Percentiles rank a stretch among this genome's conserved stretches.
Evolutionary conservation across 2,888 invertebrate species (phyloP).

Genomic region (Harpalus rubripes): DNA sequence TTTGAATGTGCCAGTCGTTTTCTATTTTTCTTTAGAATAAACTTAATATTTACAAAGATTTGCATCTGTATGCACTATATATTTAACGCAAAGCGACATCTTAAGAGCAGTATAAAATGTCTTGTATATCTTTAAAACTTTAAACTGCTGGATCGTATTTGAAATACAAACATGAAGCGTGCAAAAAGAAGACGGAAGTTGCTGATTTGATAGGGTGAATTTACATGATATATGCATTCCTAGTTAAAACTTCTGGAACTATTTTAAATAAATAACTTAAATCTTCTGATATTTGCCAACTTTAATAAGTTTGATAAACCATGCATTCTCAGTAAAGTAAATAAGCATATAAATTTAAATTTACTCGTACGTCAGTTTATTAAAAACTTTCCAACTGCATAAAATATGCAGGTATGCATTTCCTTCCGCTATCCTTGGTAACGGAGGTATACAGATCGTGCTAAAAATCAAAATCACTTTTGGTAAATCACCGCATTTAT

Average conservation of each 20-base stretch:
- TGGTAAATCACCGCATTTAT: no score
- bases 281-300: slow-evolving; percentile 54
- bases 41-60: neutral
- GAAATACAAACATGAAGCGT: slow-evolving; percentile 2
- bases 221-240: slow-evolving; percentile 44
- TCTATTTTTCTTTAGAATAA: neutral
- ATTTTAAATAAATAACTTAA: slow-evolving; percentile 47
- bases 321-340: slow-evolving; percentile 39
- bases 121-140: neutral
- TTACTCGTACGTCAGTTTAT: slow-evolving; percentile 47
- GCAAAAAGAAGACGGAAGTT: slow-evolving; percentile 4
- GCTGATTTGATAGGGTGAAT: slow-evolving; percentile 18
- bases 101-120: neutral
- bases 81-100: neutral
- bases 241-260: slow-evolving; percentile 52
- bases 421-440: no score
- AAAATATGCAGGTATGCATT: slow-evolving; percentile 30
- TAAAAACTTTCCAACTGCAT: slow-evolving; percentile 31
- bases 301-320: slow-evolving; percentile 53
- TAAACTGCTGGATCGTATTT: neutral
- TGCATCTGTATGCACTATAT: neutral
- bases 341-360: slow-evolving; percentile 47
- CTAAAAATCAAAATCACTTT: no score
- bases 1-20: neutral
- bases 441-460: no score